Conservation (phyloP, 2,113 vertebrate genomes). For the Alethe castanea region DNA sequence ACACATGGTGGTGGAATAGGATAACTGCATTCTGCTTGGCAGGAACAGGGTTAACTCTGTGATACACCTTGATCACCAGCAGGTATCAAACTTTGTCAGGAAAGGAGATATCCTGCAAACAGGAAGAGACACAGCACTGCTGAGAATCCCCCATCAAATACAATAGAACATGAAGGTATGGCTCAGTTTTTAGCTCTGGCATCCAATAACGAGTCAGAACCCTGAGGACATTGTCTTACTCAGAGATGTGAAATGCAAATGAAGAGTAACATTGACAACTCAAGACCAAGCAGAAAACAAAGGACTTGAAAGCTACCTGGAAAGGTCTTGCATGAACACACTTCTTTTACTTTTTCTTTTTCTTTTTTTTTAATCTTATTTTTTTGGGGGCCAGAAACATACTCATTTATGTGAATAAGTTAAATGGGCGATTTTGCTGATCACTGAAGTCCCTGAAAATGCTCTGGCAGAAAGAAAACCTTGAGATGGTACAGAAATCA, state of each 20-base stretch:
- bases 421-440: background rate
- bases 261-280: conserved; percentile 67
- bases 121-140: conserved; percentile 59
- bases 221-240: conserved; percentile 69
- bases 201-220: conserved; percentile 62
- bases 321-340: conserved; percentile 31
- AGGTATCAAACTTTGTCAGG: conserved; percentile 66
- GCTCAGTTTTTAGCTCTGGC: conserved; percentile 40
- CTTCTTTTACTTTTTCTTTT: background rate
- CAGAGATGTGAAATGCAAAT: conserved; percentile 65
- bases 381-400: background rate
- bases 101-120: conserved; percentile 69
- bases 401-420: background rate
- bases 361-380: too few relatives aligned
- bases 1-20: background rate
- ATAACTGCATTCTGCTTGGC: background rate
- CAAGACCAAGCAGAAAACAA: conserved; percentile 51
- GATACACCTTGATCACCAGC: conserved; percentile 43
- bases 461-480: background rate
- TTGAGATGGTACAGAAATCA: background rate
- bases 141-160: conserved; percentile 67
- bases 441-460: background rate
- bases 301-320: conserved; percentile 61
- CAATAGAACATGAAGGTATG: conserved; percentile 68
- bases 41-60: conserved; percentile 40